phyloP scores from a whole-genome alignment of 2,113 vertebrate species.

The Pycnonotus jocosus region DNA sequence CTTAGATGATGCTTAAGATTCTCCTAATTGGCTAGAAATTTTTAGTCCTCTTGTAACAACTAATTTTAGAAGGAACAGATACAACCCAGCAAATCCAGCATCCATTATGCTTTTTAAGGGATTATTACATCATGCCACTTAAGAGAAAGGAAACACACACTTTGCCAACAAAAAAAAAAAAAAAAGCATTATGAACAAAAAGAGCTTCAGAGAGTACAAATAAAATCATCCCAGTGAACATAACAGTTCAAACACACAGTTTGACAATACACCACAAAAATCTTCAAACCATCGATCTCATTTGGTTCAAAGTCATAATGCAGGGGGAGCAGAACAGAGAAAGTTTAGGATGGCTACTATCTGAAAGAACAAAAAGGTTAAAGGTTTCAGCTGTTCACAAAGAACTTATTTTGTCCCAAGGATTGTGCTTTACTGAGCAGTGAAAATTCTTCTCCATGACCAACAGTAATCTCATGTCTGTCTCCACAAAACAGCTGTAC shows the following conservation, averaged over 20 bases:
- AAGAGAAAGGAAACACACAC: not conserved
- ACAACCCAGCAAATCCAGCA: not conserved
- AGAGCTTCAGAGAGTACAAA: not conserved
- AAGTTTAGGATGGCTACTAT: not conserved
- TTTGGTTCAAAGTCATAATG: not conserved
- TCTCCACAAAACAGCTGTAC: not conserved
- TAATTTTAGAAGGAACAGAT: not conserved
- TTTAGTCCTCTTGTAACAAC: not conserved
- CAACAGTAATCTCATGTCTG: not conserved
- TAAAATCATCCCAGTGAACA: not conserved
- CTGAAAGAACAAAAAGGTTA: not conserved
- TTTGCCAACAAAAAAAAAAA: not conserved
- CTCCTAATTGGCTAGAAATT: not conserved
- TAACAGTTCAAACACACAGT: no score
- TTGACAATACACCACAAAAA: not conserved
- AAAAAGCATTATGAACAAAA: not conserved
- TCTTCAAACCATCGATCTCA: not conserved
- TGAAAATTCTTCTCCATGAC: not conserved
- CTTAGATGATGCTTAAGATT: not conserved
- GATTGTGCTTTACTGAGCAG: not conserved
- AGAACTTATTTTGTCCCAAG: not conserved
- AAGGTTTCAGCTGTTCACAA: not conserved
- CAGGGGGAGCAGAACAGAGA: not conserved
- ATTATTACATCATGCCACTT: not conserved
- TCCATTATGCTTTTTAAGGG: not conserved